A percentile compares a stretch with the other conserved stretches of the same genome.
phyloP scores from a whole-genome alignment of 2,888 invertebrate genomes.

The Zhuqinia jingwanae region DNA sequence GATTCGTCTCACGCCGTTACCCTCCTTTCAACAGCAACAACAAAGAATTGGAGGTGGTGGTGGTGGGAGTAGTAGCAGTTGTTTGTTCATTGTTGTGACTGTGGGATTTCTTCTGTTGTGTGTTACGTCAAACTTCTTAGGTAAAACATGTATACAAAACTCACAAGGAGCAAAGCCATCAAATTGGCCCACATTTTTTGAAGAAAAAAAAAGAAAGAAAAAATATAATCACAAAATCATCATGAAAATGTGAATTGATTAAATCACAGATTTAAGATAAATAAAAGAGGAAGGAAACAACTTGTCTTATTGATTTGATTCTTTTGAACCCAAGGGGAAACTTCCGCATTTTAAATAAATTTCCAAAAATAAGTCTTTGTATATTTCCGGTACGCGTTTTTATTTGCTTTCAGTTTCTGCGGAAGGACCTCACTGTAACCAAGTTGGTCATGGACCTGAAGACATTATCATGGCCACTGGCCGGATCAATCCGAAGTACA shows the following conservation, averaged over 20 bases:
- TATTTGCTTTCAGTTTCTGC: slow-evolving; percentile 43
- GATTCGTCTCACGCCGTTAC: slow-evolving; percentile 74
- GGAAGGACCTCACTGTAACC: slow-evolving; percentile 71
- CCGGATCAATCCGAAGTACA: slow-evolving; percentile 75
- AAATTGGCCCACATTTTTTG: slow-evolving; percentile 22
- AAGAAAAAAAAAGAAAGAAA: background rate
- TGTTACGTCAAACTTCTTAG: slow-evolving; percentile 61
- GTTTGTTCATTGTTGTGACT: slow-evolving; percentile 52
- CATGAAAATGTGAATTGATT: no score
- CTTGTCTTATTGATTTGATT: no score
- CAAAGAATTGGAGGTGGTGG: slow-evolving; percentile 11
- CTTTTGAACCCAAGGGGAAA: slow-evolving; percentile 12
- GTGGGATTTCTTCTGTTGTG: slow-evolving; percentile 66
- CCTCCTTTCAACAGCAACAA: slow-evolving; percentile 54
- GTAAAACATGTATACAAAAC: no score
- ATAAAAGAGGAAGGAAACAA: no score
- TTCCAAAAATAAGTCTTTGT: background rate
- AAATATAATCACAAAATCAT: background rate
- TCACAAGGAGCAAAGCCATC: no score
- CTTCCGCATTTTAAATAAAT: background rate
- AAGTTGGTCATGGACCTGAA: slow-evolving; percentile 71
- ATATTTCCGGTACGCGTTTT: background rate
- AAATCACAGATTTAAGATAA: no score
- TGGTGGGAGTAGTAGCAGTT: background rate
- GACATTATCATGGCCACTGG: slow-evolving; percentile 75